Evolutionary conservation across 2,113 vertebrate species (phyloP).

Genomic region (Archocentrus centrarchus): DNA sequence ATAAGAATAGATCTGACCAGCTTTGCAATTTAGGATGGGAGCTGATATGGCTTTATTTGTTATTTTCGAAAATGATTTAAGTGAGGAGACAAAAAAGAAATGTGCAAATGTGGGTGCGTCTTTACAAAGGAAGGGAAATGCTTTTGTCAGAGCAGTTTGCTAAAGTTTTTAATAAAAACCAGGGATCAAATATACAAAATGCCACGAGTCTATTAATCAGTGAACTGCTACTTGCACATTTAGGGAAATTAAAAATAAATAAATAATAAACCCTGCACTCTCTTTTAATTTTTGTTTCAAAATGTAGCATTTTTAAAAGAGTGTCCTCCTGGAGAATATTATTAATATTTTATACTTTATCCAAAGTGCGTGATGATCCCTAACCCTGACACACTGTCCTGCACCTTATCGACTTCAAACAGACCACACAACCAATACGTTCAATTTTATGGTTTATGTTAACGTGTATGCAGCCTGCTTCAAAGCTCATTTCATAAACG

Average conservation of each 20-base stretch:
- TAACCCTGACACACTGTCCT: conserved; percentile 26
- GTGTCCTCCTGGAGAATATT: not conserved
- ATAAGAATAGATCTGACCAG: not conserved
- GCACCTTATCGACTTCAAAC: conserved; percentile 67
- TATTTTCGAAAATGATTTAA: not conserved
- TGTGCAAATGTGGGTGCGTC: not conserved
- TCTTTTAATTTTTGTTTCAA: not conserved
- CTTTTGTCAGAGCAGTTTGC: not conserved
- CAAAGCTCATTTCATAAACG: conserved; percentile 39
- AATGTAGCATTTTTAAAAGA: not conserved
- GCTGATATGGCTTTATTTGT: not conserved
- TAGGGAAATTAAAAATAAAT: not conserved
- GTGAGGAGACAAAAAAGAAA: not conserved
- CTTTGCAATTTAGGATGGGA: not conserved
- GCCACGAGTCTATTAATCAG: not conserved
- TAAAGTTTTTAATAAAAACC: not conserved
- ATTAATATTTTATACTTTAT: conserved; percentile 17
- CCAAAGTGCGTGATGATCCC: not conserved
- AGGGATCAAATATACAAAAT: not conserved
- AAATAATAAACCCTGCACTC: not conserved
- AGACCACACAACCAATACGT: conserved; percentile 42
- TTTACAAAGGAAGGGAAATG: not conserved
- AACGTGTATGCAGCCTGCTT: conserved; percentile 28
- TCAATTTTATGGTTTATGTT: conserved; percentile 63
- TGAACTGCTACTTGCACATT: not conserved